Evolutionary conservation across 2,113 vertebrate species (phyloP).

Genomic region (Oryzias celebensis): DNA sequence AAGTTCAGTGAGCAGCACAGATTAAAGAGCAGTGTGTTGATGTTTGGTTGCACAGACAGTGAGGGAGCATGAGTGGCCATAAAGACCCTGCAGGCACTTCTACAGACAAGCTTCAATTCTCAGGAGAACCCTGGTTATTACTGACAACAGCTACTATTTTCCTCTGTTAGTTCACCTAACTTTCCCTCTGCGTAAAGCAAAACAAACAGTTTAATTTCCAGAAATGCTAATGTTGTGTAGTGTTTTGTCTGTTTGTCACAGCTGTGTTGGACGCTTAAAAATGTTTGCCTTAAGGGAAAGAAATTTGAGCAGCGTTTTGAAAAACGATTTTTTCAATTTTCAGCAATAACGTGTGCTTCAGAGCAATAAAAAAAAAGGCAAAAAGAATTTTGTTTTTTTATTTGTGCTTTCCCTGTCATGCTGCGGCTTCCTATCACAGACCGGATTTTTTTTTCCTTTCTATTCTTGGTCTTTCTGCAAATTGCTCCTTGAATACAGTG

Average conservation of each 20-base stretch:
- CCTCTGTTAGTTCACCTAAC: background rate
- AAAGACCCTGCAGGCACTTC: conserved; percentile 11
- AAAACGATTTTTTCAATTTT: conserved; percentile 53
- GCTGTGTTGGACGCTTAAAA: background rate
- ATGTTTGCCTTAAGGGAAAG: no score
- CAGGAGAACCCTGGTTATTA: conserved; percentile 19
- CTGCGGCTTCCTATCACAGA: background rate
- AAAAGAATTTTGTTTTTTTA: no score
- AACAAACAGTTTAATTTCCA: background rate
- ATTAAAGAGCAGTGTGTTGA: conserved; percentile 35
- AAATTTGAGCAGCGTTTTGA: conserved; percentile 61
- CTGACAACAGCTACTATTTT: conserved; percentile 20
- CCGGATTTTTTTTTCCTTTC: background rate
- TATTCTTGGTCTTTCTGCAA: background rate
- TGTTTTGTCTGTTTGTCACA: background rate
- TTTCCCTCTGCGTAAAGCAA: background rate
- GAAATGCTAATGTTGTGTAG: background rate
- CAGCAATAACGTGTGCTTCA: conserved; percentile 23
- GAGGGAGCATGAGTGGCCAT: conserved; percentile 22
- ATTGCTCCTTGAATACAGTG: background rate
- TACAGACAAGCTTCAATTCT: conserved; percentile 15
- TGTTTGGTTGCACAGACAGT: conserved; percentile 24
- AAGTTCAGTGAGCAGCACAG: conserved; percentile 48
- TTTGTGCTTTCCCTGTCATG: background rate
- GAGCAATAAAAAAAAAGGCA: no score